Conservation (phyloP, 1,140 invertebrate species). For the Drosophila melanica region DNA sequence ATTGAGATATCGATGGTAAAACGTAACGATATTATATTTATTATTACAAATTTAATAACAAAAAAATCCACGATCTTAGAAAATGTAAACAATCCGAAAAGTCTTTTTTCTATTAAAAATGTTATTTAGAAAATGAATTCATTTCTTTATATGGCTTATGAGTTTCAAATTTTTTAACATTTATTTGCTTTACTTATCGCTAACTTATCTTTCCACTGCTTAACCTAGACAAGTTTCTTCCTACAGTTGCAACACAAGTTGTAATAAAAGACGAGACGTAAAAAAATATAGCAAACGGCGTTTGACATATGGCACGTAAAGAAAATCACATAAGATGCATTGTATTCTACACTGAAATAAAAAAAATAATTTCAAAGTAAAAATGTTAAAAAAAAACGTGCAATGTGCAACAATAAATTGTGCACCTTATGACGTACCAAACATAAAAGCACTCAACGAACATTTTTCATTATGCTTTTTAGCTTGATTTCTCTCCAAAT, state of each 20-base stretch:
- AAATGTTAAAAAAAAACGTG: slow-evolving; percentile 29
- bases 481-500: slow-evolving; percentile 23
- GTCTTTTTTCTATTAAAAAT: too few relatives aligned
- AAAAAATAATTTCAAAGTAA: neutral
- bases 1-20: too few relatives aligned
- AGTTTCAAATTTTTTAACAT: too few relatives aligned
- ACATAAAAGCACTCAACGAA: slow-evolving; percentile 49
- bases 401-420: slow-evolving; percentile 47
- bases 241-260: too few relatives aligned
- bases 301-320: slow-evolving; percentile 3
- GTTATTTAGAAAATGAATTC: too few relatives aligned
- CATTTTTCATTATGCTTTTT: slow-evolving; percentile 50
- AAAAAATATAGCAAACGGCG: slow-evolving; percentile 6
- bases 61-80: too few relatives aligned
- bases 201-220: neutral
- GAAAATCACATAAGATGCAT: slow-evolving; percentile 9
- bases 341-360: slow-evolving; percentile 4
- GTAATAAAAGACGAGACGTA: too few relatives aligned
- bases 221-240: neutral
- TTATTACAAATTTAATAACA: neutral
- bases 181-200: too few relatives aligned
- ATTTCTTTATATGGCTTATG: too few relatives aligned
- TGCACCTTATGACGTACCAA: slow-evolving; percentile 49
- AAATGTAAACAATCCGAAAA: too few relatives aligned
- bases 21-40: too few relatives aligned